Evolutionary conservation across 1,140 invertebrate species (phyloP), one percentile per base, ranked within the genome.

Genomic region (Pemphigus obesinymphae): DNA sequence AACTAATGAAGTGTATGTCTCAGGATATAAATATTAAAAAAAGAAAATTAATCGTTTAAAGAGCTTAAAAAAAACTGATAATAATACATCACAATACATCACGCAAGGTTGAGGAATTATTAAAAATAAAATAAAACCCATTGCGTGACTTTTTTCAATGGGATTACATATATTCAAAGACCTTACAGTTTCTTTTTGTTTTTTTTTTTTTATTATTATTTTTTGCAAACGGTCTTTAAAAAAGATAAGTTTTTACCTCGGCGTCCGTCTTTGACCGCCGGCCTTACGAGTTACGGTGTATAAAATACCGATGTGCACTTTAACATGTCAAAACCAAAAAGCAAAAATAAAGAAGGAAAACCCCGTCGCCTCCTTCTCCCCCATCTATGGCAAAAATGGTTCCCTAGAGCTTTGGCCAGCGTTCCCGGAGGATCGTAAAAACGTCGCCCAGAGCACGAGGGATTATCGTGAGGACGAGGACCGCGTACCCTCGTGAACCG

Each of bases 321-420:
- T 23, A 72, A 72, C 17, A 17, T 48, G 26, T 72, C 70, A 72
- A 72, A 72, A 48, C 70, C 26, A 48, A 72, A 72, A 40, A 72
- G 15, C 23, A 29, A 20, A 72, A 45, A 48, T 45, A 48, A 45
- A 72, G 48, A 48, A 17, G 17, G 1, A 48, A 11, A 72, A 10
- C 13, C 17, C 26, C n/a, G 11, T 40, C 34, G 34, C 11, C n/a
- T 26, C n/a, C 13, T 45, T 31, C 10, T 72, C 31, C n/a, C 11
- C 26, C 26, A 17, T 40, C 37, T 45, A 45, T n/a, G n/a, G 7
- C 53, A 17, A 29, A 45, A 45, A 72, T 17, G 26, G 23, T 72
- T 72, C 43, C 70, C 43, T 26, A 43, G 37, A 26, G 37, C n/a
- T 43, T 31, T 17, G 26, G 43, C 26, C 29, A 15, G 15, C 29